Conservation (phyloP, 92 coral and sea anemone genomes). For the Epizoanthus ramosus region DNA sequence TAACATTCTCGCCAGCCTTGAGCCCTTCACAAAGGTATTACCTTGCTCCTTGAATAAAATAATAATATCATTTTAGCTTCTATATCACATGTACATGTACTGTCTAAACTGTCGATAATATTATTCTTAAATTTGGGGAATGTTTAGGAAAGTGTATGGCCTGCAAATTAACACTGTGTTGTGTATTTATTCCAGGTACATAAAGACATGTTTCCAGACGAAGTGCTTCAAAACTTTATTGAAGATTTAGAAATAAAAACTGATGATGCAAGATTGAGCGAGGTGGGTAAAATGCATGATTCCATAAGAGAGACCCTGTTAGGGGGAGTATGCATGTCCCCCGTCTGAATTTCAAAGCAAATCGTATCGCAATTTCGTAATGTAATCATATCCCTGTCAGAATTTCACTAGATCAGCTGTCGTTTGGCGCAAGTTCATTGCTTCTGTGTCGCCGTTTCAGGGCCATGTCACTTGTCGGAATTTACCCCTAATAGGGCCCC, state of each 20-base stretch:
- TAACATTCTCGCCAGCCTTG: slow-evolving; percentile 93
- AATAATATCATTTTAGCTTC: background rate
- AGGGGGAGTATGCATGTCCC: no score
- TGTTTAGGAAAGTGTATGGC: background rate
- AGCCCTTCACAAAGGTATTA: slow-evolving; percentile 90
- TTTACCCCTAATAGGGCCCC: no score
- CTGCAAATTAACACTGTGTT: background rate
- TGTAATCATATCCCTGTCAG: no score
- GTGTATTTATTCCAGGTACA: slow-evolving; percentile 57
- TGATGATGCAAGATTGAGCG: slow-evolving; percentile 82
- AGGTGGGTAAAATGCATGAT: slow-evolving; percentile 48
- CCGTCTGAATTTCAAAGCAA: no score
- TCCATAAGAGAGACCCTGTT: no score
- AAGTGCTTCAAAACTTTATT: slow-evolving; percentile 61
- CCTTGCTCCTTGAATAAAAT: background rate
- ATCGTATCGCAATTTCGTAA: no score
- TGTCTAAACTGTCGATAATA: background rate
- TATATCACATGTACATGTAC: background rate
- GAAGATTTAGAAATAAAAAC: slow-evolving; percentile 78
- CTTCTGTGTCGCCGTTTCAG: no score
- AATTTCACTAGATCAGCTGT: no score
- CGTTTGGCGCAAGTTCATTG: no score
- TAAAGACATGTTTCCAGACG: slow-evolving; percentile 79
- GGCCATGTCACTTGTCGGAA: no score
- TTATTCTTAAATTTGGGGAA: background rate